Conservation (phyloP, 2,113 vertebrate species). For the Sylvilagus bachmani region DNA sequence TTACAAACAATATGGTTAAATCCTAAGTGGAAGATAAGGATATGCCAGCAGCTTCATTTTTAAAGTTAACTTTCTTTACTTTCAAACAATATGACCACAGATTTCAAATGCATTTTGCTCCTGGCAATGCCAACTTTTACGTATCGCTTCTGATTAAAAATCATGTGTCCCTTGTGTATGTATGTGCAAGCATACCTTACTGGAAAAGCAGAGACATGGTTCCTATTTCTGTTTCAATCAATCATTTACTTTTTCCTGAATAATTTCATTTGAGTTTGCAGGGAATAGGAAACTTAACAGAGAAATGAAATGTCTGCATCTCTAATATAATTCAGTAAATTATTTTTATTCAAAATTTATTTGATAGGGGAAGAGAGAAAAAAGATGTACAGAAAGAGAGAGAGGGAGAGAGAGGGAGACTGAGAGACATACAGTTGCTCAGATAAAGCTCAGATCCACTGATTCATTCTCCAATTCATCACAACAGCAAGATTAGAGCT, state of each 20-base stretch:
- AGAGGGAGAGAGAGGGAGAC: too few relatives aligned
- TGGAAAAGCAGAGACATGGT: background rate
- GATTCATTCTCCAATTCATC: too few relatives aligned
- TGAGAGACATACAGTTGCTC: too few relatives aligned
- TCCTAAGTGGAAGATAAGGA: background rate
- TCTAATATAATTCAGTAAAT: background rate
- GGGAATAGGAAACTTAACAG: background rate
- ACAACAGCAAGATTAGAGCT: too few relatives aligned
- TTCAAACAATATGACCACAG: background rate
- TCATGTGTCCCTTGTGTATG: background rate
- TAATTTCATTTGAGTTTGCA: background rate
- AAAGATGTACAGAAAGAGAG: too few relatives aligned
- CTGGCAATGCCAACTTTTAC: conserved; percentile 47
- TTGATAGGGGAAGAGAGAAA: too few relatives aligned
- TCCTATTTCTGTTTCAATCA: conserved; percentile 18
- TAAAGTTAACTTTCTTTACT: background rate
- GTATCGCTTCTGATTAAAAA: conserved; percentile 63
- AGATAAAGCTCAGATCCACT: too few relatives aligned
- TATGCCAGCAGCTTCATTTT: conserved; percentile 16
- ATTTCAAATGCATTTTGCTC: conserved; percentile 60
- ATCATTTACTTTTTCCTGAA: background rate
- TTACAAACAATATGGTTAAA: conserved; percentile 19
- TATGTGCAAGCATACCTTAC: background rate
- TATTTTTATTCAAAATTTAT: too few relatives aligned
- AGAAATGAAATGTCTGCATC: background rate